A percentile compares a stretch with the other conserved stretches of the same genome.
These are phyloP conservation scores for Neuroscelio doddi DNA, from an alignment of 2,888 invertebrate genomes.

Conservation along the genomic window DNA sequence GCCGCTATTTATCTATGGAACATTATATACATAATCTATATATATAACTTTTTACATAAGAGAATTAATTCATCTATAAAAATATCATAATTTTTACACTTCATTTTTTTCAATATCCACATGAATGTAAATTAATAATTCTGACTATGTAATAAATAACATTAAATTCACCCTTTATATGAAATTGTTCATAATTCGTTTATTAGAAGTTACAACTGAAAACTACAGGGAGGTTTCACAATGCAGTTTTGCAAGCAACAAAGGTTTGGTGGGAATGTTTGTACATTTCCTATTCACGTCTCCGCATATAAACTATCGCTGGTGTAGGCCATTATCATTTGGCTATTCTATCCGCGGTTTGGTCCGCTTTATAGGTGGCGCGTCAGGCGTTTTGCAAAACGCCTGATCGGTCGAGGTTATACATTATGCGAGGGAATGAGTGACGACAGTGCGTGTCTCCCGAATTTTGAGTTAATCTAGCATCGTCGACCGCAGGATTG, in stretches of 20 bases:
- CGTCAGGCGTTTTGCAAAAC: constrained; percentile 24
- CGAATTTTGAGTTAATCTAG: constrained; percentile 60
- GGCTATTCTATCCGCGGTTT: constrained; percentile 27
- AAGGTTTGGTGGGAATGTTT: constrained; percentile 22
- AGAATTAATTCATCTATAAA: too few species aligned
- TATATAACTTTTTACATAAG: too few species aligned
- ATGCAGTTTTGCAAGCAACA: constrained; percentile 14
- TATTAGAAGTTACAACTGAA: too few species aligned
- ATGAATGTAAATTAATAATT: too few species aligned
- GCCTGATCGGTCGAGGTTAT: constrained; percentile 15
- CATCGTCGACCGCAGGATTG: constrained; percentile 55
- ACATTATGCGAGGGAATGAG: constrained; percentile 30
- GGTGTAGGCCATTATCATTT: constrained; percentile 23
- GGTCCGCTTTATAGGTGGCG: constrained; percentile 19
- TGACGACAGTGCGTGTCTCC: constrained; percentile 26
- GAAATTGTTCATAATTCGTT: too few species aligned
- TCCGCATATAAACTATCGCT: constrained; percentile 21
- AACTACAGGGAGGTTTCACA: too few species aligned
- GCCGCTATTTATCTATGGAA: too few species aligned
- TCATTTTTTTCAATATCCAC: too few species aligned
- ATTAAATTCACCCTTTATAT: too few species aligned
- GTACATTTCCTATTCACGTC: constrained; percentile 20
- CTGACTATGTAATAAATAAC: too few species aligned
- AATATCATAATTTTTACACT: too few species aligned
- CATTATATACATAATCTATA: too few species aligned